These are phyloP conservation scores for Pelmatolapia mariae DNA, from an alignment of 2,113 vertebrate species.

Conservation along the genomic window DNA sequence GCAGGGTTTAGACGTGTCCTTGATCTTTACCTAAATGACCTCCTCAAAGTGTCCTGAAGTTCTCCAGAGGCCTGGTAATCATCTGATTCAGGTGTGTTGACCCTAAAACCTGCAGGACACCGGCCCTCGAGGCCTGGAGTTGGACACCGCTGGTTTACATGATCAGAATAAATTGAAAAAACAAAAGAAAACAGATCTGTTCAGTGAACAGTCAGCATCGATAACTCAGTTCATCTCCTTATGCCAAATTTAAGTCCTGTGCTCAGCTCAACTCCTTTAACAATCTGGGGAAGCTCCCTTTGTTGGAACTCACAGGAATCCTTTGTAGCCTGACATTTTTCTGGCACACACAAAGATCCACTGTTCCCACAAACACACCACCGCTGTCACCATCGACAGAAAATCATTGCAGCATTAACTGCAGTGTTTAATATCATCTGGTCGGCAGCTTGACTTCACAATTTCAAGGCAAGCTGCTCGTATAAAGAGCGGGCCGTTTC, in stretches of 20 bases:
- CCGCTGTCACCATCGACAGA: neutral
- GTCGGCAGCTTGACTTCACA: neutral
- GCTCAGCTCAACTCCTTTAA: neutral
- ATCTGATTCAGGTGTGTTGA: neutral
- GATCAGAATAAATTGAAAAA: neutral
- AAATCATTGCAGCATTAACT: neutral
- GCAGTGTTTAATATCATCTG: neutral
- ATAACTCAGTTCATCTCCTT: neutral
- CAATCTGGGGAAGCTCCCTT: neutral
- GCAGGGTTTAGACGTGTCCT: neutral
- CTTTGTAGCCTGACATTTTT: neutral
- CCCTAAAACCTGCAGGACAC: neutral
- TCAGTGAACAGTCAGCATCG: neutral
- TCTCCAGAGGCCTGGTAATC: neutral
- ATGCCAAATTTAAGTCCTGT: neutral
- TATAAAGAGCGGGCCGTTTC: neutral
- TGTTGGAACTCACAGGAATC: neutral
- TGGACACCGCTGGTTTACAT: rapidly evolving
- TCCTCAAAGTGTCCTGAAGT: neutral
- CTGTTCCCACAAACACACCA: neutral
- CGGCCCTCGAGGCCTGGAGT: neutral
- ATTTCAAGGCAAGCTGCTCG: neutral
- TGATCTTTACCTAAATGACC: neutral
- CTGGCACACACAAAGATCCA: neutral
- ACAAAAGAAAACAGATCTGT: neutral